Evolutionary conservation across 2,888 invertebrate genomes (phyloP), one percentile per base, ranked within the genome.

Genomic region (Lochmaea capreae): DNA sequence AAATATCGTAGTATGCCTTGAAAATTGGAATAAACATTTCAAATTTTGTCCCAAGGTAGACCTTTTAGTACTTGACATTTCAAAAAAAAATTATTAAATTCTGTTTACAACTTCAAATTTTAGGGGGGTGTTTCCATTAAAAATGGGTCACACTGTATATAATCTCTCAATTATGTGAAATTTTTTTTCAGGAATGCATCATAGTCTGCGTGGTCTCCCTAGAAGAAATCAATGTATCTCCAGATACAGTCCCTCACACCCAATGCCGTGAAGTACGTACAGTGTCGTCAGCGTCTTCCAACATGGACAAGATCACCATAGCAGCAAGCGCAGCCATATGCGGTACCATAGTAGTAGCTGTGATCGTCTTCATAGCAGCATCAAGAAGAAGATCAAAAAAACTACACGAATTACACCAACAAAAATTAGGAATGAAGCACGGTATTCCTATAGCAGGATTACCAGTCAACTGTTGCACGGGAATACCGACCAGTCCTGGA

Each of bases 291-390:
- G 93, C 94, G 63, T 93, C 95, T 68, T 94, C 95, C 71, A 95
- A 96, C 88, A 96, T 97, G 95, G 97, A 97, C 88, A 97, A 96
- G 87, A 96, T 97, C 84, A 97, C 97, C 68, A 97, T 97, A 83
- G 96, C 95, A 33, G 96, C 96, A 4, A 95, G 96, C 84, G 96
- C 96, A 22, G 96, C 96, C 72, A 97, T 97, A 84, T 97, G 97
- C 87, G 95, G 95, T 58, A 96, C 96, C 58, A 96, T 97, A 81
- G 94, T 97, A 74, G 92, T 96, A 62, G 97, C 96, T 0, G 95
- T 97, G 72, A 93, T 97, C 57, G 93, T 97, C 79, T 96, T 97
- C 87, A 93, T 97, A 69, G 95, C 95, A 65, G 96, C 96, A 26
- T 95, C 95, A 80, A 91, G 93, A 76, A 91, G 95, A 77, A 90